These are phyloP conservation scores for Carollia perspicillata DNA, from an alignment of 2,113 vertebrate species.

Conservation along the genomic window DNA sequence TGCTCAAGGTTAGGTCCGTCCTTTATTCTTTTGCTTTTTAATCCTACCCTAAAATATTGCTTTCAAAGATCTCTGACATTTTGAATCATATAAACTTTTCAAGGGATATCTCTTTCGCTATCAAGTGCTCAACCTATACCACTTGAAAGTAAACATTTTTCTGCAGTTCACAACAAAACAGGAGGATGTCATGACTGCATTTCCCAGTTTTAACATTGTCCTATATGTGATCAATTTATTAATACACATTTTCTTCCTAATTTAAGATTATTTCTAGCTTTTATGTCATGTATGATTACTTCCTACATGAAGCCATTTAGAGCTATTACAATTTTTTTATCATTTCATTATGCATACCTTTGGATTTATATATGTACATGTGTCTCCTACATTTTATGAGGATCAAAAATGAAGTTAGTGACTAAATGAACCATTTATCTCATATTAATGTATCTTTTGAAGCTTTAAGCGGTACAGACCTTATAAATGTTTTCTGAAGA, in stretches of 20 bases:
- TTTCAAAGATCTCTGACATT: constrained; percentile 26
- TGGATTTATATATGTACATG: not conserved
- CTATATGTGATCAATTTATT: not conserved
- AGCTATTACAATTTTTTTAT: not conserved
- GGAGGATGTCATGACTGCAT: not conserved
- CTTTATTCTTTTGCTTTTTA: not conserved
- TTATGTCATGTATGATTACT: not conserved
- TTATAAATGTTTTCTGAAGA: not conserved
- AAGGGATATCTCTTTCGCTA: not conserved
- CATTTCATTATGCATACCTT: not conserved
- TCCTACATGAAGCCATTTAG: not conserved
- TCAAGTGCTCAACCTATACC: not conserved
- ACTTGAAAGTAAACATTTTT: not conserved
- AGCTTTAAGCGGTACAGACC: not conserved
- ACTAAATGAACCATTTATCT: not conserved
- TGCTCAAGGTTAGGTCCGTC: not conserved
- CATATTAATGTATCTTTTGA: not conserved
- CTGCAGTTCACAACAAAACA: not conserved
- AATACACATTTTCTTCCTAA: not conserved
- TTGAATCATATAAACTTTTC: not conserved
- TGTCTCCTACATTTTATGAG: not conserved
- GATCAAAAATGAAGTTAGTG: not conserved
- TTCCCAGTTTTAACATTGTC: not conserved
- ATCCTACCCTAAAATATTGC: not conserved
- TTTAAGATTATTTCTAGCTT: not conserved